Base-by-base conservation (phyloP, 2,888 invertebrate species). In the Alviniconcha strummeri region DNA sequence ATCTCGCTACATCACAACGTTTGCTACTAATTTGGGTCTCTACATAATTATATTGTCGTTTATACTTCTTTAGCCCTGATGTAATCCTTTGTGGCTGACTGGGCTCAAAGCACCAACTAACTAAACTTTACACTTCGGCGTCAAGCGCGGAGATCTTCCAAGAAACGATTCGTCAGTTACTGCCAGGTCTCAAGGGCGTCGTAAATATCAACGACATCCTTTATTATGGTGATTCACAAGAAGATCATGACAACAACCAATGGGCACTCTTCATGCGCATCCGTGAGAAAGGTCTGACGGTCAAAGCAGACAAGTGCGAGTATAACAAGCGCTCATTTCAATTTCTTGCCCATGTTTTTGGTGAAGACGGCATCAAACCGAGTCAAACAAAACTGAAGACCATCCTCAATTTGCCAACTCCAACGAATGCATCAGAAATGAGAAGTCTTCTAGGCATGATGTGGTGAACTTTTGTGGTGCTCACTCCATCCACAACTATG, bases 161-260 rank as follows among this genome's bases (percentile, higher is more conserved):
- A 52, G 82, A 87, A 71, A 71, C 94, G 36, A 88, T 95, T 95
- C 11, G 93, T 94, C 78, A 82, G 72, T 57, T 79, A n/a, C 64
- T 84, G 5, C 13, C 60, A 36, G 82, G 74, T 67, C 60, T 81
- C 13, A 15, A 55, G 36, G 78, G 80, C 13, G 81, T 74, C 19
- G 71, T 85, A 17, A 83, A 83, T 54, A 19, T 85, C 76, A 85
- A 85, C 71, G 83, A 85, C 60, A 83, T 83, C n/a, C 72, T 83
- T 15, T 80, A 74, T 36, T 81, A 78, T 80, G 81, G 74, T 11
- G 7, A 1, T n/a, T 19, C 77, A 5, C 81, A 78, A 64, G 36
- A 78, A 19, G 56, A 79, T 6, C 85, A 84, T 71, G 85, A 85
- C 19, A n/a, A 8, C n/a, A 85, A 83, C 52, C 71, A 83, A n/a